Evolutionary conservation across 2,888 invertebrate genomes (phyloP), one percentile per base, ranked within the genome.

Genomic region (Creontiades dilutus): DNA sequence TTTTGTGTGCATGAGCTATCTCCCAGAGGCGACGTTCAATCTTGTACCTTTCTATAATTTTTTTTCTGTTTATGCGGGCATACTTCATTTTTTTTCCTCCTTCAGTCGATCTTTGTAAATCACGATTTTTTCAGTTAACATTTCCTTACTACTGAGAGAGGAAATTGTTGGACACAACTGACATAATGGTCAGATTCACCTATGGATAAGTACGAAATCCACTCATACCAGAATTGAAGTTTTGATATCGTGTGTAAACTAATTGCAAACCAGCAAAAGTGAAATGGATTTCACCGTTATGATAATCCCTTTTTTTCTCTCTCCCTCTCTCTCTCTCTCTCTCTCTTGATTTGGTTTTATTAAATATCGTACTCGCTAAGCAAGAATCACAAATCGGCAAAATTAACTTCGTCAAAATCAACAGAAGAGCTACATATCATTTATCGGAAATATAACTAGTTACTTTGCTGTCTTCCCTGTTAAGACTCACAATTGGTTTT

Each of bases 1-100:
- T 88, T 90, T 89, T 91, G 90, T 90, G 89, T 91, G 91, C 90
- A 90, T 91, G 91, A 86, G 57, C 81, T 88, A 23, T 52, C 61
- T 90, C 90, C 90, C 90, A 86, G 86, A 82, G 75, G 82, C 82
- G 89, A 89, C 89, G 82, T 89, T 52, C 82, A 14, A 89, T 46
- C 37, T 89, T 84, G 82, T 89, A 84, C 61, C 75, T 55, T 80
- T 88, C 57, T 78, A 52, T 27, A 19, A 48, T 27, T 47, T 37
- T 37, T 47, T 75, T 75, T n/a, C 86, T 75, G 2, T 86, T 46
- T 48, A 75, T 68, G 86, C 16, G 68, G 37, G 27, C 52, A 37
- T 27, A 9, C 47, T 82, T n/a, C 13, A 48, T 52, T 82, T 82
- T n/a, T n/a, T 52, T 27, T 52, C 55, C 86, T 86, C 16, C 75